phyloP scores from a whole-genome alignment of 2,113 vertebrate species.

The Lophius piscatorius region DNA sequence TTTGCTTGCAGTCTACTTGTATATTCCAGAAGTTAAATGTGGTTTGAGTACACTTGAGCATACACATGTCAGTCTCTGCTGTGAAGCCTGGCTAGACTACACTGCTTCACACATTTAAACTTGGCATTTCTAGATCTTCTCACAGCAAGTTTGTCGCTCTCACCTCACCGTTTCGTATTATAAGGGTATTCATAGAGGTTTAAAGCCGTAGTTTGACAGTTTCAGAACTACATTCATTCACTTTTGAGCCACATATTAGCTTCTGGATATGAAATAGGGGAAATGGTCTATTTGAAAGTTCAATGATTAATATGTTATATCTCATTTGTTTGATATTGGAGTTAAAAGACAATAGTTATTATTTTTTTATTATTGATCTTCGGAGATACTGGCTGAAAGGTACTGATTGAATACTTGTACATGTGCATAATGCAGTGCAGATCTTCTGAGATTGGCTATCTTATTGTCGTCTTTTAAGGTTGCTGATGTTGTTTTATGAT shows the following conservation, averaged over 20 bases:
- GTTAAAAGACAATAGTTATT: neutral
- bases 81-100: constrained; percentile 13
- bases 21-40: constrained; percentile 40
- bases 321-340: neutral
- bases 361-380: neutral
- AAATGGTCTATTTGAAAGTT: neutral
- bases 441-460: too few species aligned
- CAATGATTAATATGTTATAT: too few species aligned
- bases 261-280: neutral
- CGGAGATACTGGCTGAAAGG: constrained; percentile 1
- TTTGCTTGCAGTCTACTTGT: constrained; percentile 31
- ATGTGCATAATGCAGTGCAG: too few species aligned
- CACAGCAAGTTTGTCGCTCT: neutral
- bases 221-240: neutral
- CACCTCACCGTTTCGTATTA: neutral
- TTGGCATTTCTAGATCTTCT: constrained; percentile 12
- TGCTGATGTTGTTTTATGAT: too few species aligned
- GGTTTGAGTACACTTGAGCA: constrained; percentile 33
- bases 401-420: neutral
- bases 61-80: constrained; percentile 23
- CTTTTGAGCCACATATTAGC: neutral
- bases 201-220: neutral
- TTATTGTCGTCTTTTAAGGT: too few species aligned
- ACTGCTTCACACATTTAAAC: constrained; percentile 16
- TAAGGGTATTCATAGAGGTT: neutral